A percentile compares a stretch with the other conserved stretches of the same genome.
Conservation (phyloP, 2,113 vertebrate genomes). For the Asarcornis scutulata region DNA sequence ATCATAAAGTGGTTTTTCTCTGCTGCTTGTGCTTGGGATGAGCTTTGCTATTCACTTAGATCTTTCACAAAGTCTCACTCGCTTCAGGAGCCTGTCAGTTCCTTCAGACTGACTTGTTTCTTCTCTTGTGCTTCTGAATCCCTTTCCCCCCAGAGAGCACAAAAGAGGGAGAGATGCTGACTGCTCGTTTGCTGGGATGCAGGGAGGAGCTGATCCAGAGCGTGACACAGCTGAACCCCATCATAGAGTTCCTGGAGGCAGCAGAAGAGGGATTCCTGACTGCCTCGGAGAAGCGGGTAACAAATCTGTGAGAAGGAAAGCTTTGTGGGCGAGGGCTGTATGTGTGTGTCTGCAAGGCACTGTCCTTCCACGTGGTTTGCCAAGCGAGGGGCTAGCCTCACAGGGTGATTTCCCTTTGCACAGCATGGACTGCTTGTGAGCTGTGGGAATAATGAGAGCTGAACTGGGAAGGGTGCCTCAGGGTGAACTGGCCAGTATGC, state of each 20-base stretch:
- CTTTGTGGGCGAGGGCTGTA: accelerated
- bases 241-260: constrained; percentile 76
- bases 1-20: constrained; percentile 79
- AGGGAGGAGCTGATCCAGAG: constrained; percentile 75
- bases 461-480: neutral
- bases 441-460: neutral
- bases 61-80: constrained; percentile 54
- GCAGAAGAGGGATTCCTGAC: constrained; percentile 75
- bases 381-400: neutral
- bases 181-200: constrained; percentile 58
- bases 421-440: accelerated
- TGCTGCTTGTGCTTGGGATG: constrained; percentile 63
- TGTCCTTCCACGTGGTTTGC: accelerated
- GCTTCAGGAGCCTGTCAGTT: constrained; percentile 69
- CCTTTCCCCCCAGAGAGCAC: constrained; percentile 28
- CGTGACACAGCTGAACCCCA: constrained; percentile 73
- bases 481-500: neutral
- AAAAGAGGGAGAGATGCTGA: constrained; percentile 44
- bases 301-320: neutral
- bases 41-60: constrained; percentile 80
- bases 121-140: constrained; percentile 62
- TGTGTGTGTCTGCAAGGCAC: neutral
- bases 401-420: neutral
- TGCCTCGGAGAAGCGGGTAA: constrained; percentile 75
- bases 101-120: constrained; percentile 71